phyloP scores from a whole-genome alignment of 2,113 vertebrate species.

The Apteryx owenii region DNA sequence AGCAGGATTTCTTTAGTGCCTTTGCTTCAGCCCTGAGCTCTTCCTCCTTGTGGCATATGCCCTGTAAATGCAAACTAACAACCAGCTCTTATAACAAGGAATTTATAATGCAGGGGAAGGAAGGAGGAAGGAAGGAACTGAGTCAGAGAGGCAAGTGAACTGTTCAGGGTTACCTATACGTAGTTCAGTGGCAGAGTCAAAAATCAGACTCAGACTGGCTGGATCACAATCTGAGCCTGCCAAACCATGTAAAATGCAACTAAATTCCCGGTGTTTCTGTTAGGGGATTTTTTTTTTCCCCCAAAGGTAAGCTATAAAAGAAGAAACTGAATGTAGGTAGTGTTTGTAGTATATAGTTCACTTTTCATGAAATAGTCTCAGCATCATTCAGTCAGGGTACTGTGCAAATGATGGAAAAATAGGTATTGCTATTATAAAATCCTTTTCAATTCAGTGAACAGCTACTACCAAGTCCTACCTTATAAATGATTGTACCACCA shows the following conservation, averaged over 20 bases:
- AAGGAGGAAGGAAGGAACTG: neutral
- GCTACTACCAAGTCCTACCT: neutral
- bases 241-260: neutral
- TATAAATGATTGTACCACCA: accelerated
- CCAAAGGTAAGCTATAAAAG: neutral
- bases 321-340: neutral
- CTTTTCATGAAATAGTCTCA: neutral
- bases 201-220: neutral
- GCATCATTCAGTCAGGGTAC: neutral
- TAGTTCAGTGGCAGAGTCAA: neutral
- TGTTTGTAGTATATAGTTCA: neutral
- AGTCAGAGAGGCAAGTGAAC: neutral
- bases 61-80: neutral
- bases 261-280: neutral
- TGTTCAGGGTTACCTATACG: constrained; percentile 32
- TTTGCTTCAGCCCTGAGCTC: neutral
- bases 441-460: neutral
- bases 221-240: neutral
- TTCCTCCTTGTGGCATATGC: neutral
- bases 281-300: neutral
- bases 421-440: neutral
- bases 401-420: neutral
- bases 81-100: neutral
- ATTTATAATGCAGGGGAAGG: neutral
- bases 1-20: neutral